These are phyloP conservation scores for Andrena marginata DNA, from an alignment of 2,888 invertebrate genomes.

Conservation along the genomic window DNA sequence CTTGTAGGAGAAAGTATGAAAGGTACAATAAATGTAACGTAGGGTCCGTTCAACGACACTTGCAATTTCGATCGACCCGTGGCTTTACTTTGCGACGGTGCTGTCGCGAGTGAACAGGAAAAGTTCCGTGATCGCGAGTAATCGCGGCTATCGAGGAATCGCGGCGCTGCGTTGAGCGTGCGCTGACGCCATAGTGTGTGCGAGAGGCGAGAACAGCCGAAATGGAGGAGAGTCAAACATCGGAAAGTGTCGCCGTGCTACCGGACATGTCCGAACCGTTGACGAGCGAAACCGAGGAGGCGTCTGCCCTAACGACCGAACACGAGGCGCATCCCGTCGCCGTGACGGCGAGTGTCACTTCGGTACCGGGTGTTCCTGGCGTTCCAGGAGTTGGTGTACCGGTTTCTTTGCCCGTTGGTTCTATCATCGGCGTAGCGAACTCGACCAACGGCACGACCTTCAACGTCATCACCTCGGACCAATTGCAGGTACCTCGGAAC, in stretches of 20 bases:
- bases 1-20: conserved; percentile 22
- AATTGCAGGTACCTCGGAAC: conserved; percentile 87
- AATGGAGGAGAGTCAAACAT: conserved; percentile 85
- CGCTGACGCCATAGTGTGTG: conserved; percentile 72
- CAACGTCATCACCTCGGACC: conserved; percentile 94
- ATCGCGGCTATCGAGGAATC: conserved; percentile 34
- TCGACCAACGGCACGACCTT: conserved; percentile 90
- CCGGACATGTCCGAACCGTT: conserved; percentile 86
- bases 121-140: conserved; percentile 39
- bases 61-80: conserved; percentile 24
- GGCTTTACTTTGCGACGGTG: neutral
- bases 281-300: conserved; percentile 85
- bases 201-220: conserved; percentile 82
- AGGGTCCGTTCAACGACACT: neutral
- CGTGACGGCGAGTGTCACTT: conserved; percentile 78
- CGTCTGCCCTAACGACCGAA: conserved; percentile 79
- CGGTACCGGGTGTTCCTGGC: conserved; percentile 85
- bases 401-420: conserved; percentile 92
- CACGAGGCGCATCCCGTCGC: conserved; percentile 83
- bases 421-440: conserved; percentile 88
- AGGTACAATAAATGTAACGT: neutral
- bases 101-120: conserved; percentile 30
- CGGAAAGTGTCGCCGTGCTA: conserved; percentile 86
- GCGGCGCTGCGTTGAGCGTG: conserved; percentile 64
- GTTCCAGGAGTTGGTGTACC: conserved; percentile 87